Evolutionary conservation across 2,113 vertebrate species (phyloP).

Genomic region (Nothoprocta perdicaria): DNA sequence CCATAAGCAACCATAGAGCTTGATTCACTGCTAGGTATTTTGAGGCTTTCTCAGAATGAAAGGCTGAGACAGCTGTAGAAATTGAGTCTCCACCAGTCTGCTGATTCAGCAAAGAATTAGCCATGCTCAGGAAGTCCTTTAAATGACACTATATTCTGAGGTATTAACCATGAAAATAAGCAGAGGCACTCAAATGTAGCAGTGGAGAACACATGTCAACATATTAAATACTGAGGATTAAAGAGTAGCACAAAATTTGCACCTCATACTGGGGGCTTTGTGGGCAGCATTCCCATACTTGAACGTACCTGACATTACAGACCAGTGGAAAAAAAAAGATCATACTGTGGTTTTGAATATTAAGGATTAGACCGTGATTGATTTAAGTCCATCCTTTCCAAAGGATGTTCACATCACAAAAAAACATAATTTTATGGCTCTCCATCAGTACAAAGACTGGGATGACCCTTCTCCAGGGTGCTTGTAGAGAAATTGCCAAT

Average conservation of each 20-base stretch:
- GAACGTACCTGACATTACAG: not conserved
- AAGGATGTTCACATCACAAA: rapidly evolving
- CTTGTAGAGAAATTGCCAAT: not conserved
- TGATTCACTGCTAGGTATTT: conserved; percentile 62
- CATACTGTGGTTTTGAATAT: not conserved
- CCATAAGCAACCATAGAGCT: conserved; percentile 56
- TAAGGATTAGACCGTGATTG: too few species aligned
- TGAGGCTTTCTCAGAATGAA: conserved; percentile 65
- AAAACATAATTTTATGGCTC: not conserved
- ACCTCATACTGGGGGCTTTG: not conserved
- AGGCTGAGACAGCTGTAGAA: conserved; percentile 61
- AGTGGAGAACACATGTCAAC: conserved; percentile 55
- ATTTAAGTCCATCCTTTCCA: not conserved
- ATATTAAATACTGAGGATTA: conserved; percentile 36
- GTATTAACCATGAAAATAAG: conserved; percentile 48
- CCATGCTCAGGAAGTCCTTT: conserved; percentile 38
- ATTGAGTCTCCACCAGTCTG: conserved; percentile 40
- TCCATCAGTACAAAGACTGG: not conserved
- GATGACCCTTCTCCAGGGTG: conserved; percentile 5
- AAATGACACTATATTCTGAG: conserved; percentile 39
- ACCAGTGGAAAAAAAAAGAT: not conserved
- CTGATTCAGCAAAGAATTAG: conserved; percentile 61
- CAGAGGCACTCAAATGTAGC: conserved; percentile 51
- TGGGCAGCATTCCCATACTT: not conserved
- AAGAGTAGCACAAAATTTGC: conserved; percentile 31